These are phyloP conservation scores for Peromyscus nudipes DNA, from an alignment of 2,797 vertebrate species.

Conservation along the genomic window DNA sequence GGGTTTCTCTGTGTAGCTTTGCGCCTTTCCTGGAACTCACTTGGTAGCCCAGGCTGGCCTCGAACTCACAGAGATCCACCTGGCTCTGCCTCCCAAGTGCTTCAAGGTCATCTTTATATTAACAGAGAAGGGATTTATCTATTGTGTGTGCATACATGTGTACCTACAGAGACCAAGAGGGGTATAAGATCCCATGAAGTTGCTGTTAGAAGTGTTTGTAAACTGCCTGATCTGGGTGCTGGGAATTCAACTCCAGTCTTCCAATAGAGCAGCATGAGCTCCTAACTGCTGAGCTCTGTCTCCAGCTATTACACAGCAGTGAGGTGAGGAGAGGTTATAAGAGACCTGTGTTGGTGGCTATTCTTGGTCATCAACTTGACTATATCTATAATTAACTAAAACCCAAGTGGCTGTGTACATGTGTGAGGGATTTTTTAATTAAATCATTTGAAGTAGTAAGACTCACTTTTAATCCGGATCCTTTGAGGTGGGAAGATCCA, in stretches of 20 bases:
- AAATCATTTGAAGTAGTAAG: background rate
- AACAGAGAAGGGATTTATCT: background rate
- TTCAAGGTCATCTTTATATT: background rate
- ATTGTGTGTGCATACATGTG: background rate
- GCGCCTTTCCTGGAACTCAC: no score
- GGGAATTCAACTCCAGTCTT: background rate
- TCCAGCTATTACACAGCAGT: background rate
- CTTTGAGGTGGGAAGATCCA: background rate
- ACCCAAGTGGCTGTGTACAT: background rate
- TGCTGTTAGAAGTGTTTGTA: no score
- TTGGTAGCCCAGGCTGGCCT: no score
- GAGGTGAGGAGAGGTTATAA: background rate
- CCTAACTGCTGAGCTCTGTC: background rate
- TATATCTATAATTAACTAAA: background rate
- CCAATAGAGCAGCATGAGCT: no score
- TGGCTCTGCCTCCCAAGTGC: no score
- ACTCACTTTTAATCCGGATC: background rate
- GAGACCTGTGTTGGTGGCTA: background rate
- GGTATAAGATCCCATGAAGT: no score
- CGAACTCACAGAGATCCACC: no score
- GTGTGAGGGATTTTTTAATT: background rate
- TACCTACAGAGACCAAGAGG: background rate
- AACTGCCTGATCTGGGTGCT: background rate
- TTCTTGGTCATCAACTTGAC: background rate
- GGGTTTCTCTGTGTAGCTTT: no score